phyloP scores from a whole-genome alignment of 2,113 vertebrate genomes.

The Thinocorus orbignyianus region DNA sequence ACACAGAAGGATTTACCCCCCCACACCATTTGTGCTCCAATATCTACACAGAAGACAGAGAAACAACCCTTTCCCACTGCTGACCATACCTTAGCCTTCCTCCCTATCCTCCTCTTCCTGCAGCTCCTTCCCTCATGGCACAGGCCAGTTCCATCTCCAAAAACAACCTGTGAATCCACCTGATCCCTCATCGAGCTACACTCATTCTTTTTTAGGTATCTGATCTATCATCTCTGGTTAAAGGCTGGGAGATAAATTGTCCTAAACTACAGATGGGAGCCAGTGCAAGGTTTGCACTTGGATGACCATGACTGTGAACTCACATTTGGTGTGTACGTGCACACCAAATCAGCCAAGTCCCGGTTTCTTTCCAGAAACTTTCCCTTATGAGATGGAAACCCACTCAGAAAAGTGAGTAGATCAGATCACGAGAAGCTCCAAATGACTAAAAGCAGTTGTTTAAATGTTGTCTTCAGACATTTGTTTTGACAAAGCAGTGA shows the following conservation, averaged over 20 bases:
- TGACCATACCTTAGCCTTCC: neutral
- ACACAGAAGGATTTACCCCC: neutral
- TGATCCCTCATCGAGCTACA: neutral
- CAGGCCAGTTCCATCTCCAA: neutral
- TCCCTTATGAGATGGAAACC: neutral
- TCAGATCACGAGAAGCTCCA: neutral
- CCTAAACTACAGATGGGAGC: neutral
- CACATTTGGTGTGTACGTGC: rapidly evolving
- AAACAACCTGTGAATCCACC: too few relatives aligned
- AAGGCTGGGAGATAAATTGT: neutral
- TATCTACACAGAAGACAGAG: neutral
- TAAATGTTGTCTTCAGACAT: neutral
- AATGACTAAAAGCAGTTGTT: neutral
- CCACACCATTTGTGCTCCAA: neutral
- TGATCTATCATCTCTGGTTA: neutral
- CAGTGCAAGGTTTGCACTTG: neutral
- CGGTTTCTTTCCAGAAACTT: neutral
- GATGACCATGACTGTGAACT: too few relatives aligned
- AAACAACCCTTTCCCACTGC: neutral
- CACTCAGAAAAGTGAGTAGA: neutral
- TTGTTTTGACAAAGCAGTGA: neutral
- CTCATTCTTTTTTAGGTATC: neutral
- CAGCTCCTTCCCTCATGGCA: neutral
- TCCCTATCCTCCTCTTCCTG: neutral
- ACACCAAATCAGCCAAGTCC: neutral